phyloP scores from a whole-genome alignment of 2,113 vertebrate species.

The Micronisus gabar region DNA sequence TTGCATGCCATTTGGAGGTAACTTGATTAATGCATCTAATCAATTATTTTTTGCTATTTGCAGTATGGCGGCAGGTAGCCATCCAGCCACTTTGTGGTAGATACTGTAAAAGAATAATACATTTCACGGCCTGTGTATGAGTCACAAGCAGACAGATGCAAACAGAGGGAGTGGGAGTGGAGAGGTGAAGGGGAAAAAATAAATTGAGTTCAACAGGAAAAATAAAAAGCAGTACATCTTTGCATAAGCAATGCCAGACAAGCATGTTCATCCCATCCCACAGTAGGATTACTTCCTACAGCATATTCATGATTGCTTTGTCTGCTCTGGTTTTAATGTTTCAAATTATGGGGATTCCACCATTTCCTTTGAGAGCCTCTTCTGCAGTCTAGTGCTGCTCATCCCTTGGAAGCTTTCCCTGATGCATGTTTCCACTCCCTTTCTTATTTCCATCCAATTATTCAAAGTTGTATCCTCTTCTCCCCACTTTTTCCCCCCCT shows the following conservation, averaged over 20 bases:
- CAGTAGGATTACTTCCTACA: slow-evolving; percentile 5
- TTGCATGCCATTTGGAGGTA: background rate
- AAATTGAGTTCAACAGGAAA: background rate
- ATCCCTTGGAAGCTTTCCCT: slow-evolving; percentile 29
- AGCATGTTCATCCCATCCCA: slow-evolving; percentile 14
- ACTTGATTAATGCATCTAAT: background rate
- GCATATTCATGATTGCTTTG: slow-evolving; percentile 3
- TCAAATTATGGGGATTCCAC: slow-evolving; percentile 37
- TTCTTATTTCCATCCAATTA: background rate
- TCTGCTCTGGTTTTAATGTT: slow-evolving; percentile 20
- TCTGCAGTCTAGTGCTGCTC: background rate
- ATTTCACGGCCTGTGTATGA: background rate
- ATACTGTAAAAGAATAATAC: background rate
- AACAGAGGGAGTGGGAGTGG: background rate
- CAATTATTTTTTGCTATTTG: background rate
- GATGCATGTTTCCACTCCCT: accelerated
- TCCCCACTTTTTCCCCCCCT: background rate
- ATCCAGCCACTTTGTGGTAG: background rate
- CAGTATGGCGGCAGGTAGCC: background rate
- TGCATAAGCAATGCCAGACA: background rate
- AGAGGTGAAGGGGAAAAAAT: background rate
- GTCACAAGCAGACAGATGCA: background rate
- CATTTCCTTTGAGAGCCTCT: slow-evolving; percentile 32
- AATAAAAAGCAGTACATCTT: background rate
- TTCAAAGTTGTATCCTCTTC: background rate